Evolutionary conservation across 2,113 vertebrate genomes (phyloP), one percentile per base, ranked within the genome.

Genomic region (Eubucco bourcierii): DNA sequence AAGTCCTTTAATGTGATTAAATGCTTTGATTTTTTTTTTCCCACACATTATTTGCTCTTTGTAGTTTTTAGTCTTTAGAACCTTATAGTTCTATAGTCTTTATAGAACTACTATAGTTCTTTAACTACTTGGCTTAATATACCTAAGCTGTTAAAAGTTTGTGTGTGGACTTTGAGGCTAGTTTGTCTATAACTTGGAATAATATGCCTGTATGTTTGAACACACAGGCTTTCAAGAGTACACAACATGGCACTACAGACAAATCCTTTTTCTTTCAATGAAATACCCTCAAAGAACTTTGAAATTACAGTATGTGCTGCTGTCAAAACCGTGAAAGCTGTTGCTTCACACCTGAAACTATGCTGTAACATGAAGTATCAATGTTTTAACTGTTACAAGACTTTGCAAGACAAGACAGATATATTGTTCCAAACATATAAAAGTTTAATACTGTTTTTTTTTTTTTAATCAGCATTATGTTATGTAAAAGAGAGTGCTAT

Each of bases 241-340:
- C 18, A 46, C 1, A 1, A 20, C 34, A 33, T 85, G 66, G 64
- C 28, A 75, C 55, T 75, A 92, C 34, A 88, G 63, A 77, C 31
- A 94, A 93, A 76, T 91, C 21, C 15, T 84, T 73, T 92, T 92
- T 80, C 25, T 68, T 93, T 73, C 44, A 73, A 18, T 78, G 52
- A 61, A 92, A 78, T 27, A 47, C 58, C 47, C 58, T 84, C 37
- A 56, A 74, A 76, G 39, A 83, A 73, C 70, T 92, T 88, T 84
- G 46, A 80, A 81, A 68, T 82, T 65, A 59, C 46, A 81, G 74
- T 75, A 18, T 13, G 47, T 70, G 24, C 73, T 1, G 1, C 61
- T 91, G 47, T 71, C 76, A 84, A 58, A 84, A 71, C 46, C 5
- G 0, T 29, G 70, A 90, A 68, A 27, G 16, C 3, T 84, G 4